A percentile compares a stretch with the other conserved stretches of the same genome.
Evolutionary conservation across 2,113 vertebrate genomes (phyloP).

Genomic region (Bucco capensis): DNA sequence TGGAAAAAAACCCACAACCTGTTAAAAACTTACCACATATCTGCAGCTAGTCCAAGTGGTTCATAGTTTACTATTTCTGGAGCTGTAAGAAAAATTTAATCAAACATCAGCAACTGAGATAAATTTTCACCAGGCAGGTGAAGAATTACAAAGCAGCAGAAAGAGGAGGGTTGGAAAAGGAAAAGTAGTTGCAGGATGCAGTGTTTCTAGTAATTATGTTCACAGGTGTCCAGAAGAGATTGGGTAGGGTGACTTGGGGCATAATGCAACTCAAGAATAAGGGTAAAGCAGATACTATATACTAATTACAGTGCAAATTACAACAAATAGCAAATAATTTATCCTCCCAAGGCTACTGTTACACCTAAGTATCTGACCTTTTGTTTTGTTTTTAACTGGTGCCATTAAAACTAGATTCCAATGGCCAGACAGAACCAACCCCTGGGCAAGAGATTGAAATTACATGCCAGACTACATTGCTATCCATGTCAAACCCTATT

Average conservation of each 20-base stretch:
- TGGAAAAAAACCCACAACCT: neutral
- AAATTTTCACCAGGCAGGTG: neutral
- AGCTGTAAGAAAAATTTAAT: constrained; percentile 80
- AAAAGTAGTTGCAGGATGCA: neutral
- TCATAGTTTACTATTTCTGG: constrained; percentile 99
- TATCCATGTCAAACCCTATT: neutral
- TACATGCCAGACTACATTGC: neutral
- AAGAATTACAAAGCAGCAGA: neutral
- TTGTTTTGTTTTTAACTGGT: neutral
- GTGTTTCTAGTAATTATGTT: neutral
- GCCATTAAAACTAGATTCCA: neutral
- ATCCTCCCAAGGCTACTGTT: neutral
- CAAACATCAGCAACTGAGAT: neutral
- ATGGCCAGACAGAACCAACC: neutral
- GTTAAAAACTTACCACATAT: constrained; percentile 90
- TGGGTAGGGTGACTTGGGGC: neutral
- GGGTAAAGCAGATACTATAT: neutral
- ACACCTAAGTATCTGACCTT: neutral
- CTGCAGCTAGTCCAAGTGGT: constrained; percentile 88
- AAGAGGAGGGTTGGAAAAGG: neutral
- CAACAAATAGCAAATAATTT: neutral
- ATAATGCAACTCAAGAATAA: neutral
- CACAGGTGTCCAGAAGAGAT: neutral
- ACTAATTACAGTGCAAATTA: neutral
- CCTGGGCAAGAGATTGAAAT: neutral